Evolutionary conservation across 2,113 vertebrate genomes (phyloP), one percentile per base, ranked within the genome.

Genomic region (Nothocercus nigrocapillus): DNA sequence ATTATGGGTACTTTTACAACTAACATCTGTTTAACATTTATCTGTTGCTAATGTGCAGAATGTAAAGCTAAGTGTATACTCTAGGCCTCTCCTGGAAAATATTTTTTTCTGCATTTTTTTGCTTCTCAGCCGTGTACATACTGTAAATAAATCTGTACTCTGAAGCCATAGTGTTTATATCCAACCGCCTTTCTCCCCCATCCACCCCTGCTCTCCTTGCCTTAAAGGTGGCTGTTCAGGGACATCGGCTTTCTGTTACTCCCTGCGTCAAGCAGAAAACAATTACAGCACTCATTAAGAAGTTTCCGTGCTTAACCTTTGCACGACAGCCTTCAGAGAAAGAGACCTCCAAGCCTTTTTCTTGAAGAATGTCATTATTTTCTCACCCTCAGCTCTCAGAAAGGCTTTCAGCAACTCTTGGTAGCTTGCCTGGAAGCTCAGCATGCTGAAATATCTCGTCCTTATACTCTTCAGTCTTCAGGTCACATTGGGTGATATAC

Each of bases 21-120:
- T 70, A 88, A 70, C 88, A 95, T 94, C 88, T 90, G 89, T 88
- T 95, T 81, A 78, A 85, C 45, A 85, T 94, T 30, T 87, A 62
- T 79, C 64, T 86, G 28, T 83, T 89, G 68, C 76, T 83, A 77
- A 88, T 75, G 61, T 13, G 27, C 11, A 12, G 21, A 61, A 18
- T 21, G 17, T 78, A 90, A 94, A 85, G 14, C 49, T 77, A 54
- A 84, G 15, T 80, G 18, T 40, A 76, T 67, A 49, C 20, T 42
- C 78, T 59, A 81, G 47, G 21, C 72, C 75, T 34, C 49, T 79
- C 25, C 44, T 62, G 85, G 40, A 85, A 92, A 91, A 86, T 54
- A 51, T 25, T 72, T 92, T 92, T 90, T 84, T 13, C 77, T 73
- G 51, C 13, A 2, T 51, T 34, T 38, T 47, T 38, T 49, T 7